Evolutionary conservation across 2,113 vertebrate species (phyloP), one percentile per base, ranked within the genome.

Genomic region (Clarias magur): DNA sequence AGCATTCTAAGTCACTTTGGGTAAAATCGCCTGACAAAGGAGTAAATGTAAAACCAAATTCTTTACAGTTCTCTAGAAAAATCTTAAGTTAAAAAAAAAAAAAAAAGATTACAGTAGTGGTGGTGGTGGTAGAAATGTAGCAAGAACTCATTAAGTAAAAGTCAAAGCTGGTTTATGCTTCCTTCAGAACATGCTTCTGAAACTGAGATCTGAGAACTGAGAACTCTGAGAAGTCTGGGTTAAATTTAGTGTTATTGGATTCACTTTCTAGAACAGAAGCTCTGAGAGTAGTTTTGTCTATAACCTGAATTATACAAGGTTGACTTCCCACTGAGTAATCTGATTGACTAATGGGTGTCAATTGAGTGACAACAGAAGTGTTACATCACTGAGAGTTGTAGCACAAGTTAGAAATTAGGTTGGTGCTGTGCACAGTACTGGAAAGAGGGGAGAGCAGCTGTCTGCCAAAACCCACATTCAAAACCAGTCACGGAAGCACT

Each of bases 81-180:
- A 79, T 30, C 7, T 16, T 27, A 19, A 79, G 3, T 10, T 15
- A n/a, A 53, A 27, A 27, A 56, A 54, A n/a, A 30, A 59, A 16
- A 59, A 16, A 16, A 59, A 59, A 63, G 67, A 73, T 48, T 12
- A n/a, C 27, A n/a, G 2, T 78, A 54, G 75, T 27, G 27, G 67
- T 68, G 17, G 67, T 68, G 17, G 30, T 72, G 53, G 75, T 79
- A 84, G 75, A 59, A 80, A 65, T 21, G 57, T 73, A 75, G 48
- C 81, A 83, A 80, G 85, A 38, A 84, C 75, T 42, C 54, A 54
- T 62, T 57, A 23, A 42, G 30, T 12, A 60, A 7, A 30, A 80
- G 57, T 81, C 17, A 80, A 38, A 21, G 30, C 30, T 81, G 79
- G 79, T 81, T 81, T 81, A 81, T 81, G 79, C 79, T 81, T 81